A percentile compares a stretch with the other conserved stretches of the same genome.
phyloP scores from a whole-genome alignment of 2,888 invertebrate species.

The Archips crataeganus region DNA sequence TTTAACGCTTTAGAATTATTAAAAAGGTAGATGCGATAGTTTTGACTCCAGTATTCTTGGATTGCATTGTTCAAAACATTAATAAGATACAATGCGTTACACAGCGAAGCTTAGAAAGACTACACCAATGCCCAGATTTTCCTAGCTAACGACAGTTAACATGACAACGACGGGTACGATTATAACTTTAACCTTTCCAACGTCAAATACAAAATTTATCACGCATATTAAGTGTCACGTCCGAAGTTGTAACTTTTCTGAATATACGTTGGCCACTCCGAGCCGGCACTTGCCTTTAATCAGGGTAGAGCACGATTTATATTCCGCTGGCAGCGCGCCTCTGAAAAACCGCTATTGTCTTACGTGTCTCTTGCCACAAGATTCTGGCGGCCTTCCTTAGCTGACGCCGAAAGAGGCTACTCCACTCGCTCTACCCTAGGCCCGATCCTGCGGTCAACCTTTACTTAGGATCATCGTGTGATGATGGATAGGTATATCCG shows the following conservation, averaged over 20 bases:
- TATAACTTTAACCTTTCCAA: background rate
- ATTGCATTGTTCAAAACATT: background rate
- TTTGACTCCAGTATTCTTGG: background rate
- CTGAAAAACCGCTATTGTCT: too few relatives aligned
- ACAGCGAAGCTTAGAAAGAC: background rate
- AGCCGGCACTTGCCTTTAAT: too few relatives aligned
- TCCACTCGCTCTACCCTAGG: too few relatives aligned
- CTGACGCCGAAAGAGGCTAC: too few relatives aligned
- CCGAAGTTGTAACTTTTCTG: background rate
- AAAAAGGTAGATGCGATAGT: background rate
- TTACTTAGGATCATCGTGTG: too few relatives aligned
- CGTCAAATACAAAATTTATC: background rate
- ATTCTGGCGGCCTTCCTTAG: too few relatives aligned
- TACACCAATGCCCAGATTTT: background rate
- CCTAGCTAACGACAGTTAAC: background rate
- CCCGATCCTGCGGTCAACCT: too few relatives aligned
- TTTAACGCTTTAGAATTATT: slow-evolving; percentile 13
- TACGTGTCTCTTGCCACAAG: too few relatives aligned
- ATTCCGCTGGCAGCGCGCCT: too few relatives aligned
- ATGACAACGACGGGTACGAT: background rate
- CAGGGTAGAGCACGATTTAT: too few relatives aligned
- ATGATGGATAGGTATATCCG: too few relatives aligned
- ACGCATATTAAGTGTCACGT: background rate
- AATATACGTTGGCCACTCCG: background rate
- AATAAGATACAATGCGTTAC: background rate